Evolutionary conservation across 2,797 vertebrate genomes (phyloP), one percentile per base, ranked within the genome.

Genomic region (Oryzias dopingdopingensis): DNA sequence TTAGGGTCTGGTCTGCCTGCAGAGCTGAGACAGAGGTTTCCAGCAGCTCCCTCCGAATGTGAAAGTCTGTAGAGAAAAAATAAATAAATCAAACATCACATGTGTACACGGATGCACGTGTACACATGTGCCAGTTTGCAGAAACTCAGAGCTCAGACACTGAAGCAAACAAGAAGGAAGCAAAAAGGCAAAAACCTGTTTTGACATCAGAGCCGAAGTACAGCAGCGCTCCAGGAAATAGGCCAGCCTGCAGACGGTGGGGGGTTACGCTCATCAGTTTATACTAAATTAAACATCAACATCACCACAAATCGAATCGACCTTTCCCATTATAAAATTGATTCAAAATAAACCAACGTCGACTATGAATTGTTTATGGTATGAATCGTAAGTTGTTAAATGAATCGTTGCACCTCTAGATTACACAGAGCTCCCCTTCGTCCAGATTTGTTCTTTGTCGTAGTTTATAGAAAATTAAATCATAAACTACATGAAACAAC

Each of bases 151-250:
- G 32, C 32, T 37, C 32, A 37, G 32, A 13, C 8, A 10, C 32
- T 12, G 32, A 37, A 37, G 57, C 65, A 68, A 59, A 50, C 70
- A 52, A 68, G 59, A 32, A 60, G 15, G 13, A 40, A 55, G 1
- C 0, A 2, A 59, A 45, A 44, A 50, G 54, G 67, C 6, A 67
- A 53, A 82, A 76, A 97, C 96, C 94, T 78, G 89, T 87, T 14
- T 78, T 83, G 41, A 84, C 72, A 40, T 94, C 84, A 0, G 94
- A 93, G 74, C 96, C 96, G 45, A 98, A 95, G 84, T 98, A 94
- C 65, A 99, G 74, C 7, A 99, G 83, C 5, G 96, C 95, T 22
- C 94, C 89, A 8, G 97, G 97, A 79, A 98, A 98, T 62, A 99
- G 93, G 77, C 94, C 86, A 2, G 94, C 95, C 97, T 99, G 82